Evolutionary conservation across 2,113 vertebrate genomes (phyloP).

Genomic region (Monopterus albus): DNA sequence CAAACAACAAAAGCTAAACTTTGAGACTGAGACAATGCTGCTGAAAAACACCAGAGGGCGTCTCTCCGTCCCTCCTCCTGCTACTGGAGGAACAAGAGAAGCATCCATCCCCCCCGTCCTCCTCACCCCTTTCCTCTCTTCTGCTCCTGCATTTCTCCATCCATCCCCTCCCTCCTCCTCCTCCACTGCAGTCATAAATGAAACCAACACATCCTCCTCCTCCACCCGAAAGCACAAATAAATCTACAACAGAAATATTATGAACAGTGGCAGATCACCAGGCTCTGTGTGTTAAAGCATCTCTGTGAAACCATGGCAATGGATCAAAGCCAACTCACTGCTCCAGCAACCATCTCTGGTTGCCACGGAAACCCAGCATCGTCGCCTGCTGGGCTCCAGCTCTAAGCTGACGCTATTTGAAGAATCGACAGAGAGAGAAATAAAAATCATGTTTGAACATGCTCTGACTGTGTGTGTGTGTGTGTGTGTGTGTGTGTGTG

Average conservation of each 20-base stretch:
- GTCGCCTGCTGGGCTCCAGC: constrained; percentile 49
- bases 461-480: background rate
- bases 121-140: background rate
- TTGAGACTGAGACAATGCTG: too few relatives aligned
- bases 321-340: constrained; percentile 58
- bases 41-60: constrained; percentile 17
- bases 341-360: constrained; percentile 59
- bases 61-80: background rate
- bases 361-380: constrained; percentile 74
- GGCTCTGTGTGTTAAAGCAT: constrained; percentile 20
- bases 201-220: background rate
- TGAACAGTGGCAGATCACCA: background rate
- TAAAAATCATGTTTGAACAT: constrained; percentile 13
- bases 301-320: constrained; percentile 36
- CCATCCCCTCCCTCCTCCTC: background rate
- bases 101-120: background rate
- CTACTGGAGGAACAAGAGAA: background rate
- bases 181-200: background rate
- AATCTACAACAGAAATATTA: background rate
- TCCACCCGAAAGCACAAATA: background rate
- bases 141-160: background rate
- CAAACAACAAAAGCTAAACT: too few relatives aligned
- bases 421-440: constrained; percentile 31
- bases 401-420: constrained; percentile 53
- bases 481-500: background rate